Evolutionary conservation across 1,140 invertebrate species (phyloP), one percentile per base, ranked within the genome.

Genomic region (Protaetia brevitarsis): DNA sequence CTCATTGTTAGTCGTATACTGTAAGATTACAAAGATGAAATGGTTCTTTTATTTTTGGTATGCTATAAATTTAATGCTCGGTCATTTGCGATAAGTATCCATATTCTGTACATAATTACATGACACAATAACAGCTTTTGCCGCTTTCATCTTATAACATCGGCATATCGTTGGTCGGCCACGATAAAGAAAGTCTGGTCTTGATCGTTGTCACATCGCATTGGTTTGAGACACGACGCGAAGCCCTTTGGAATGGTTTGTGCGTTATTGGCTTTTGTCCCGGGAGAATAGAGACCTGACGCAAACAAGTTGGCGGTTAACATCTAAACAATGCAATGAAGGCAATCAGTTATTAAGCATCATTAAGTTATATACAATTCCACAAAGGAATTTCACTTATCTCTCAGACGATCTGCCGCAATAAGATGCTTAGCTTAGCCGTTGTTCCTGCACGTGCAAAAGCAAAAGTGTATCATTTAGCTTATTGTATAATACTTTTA

Each of bases 71-170:
- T 37, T 51, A 51, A 51, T 51, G 41, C 41, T 51, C 26, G 41
- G 41, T 51, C 41, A 51, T 51, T 51, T 51, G 41, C 41, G 41
- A 51, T 51, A 51, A 51, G 41, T 51, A 51, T 51, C 41, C 41
- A 23, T 51, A 16, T 51, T 51, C 19, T 16, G 16, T 51, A 19
- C 41, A 51, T 19, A 51, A 51, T 51, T 51, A 51, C 41, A 51
- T 23, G 41, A 51, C 41, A 51, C 19, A 51, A 23, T 51, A 51
- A 51, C 41, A 19, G 41, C 41, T 23, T 37, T 51, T 51, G 41
- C 41, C 41, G 41, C 41, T 51, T 51, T 51, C 41, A 51, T 51
- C 41, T 51, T 8, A 23, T 19, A 10, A 11, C 11, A 23, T 3
- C 19, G 21, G 16, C 8, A 19, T 51, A 26, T 16, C 41, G 21